These are phyloP conservation scores for Premnoplex brunnescens DNA, from an alignment of 2,797 vertebrate species.

Conservation along the genomic window DNA sequence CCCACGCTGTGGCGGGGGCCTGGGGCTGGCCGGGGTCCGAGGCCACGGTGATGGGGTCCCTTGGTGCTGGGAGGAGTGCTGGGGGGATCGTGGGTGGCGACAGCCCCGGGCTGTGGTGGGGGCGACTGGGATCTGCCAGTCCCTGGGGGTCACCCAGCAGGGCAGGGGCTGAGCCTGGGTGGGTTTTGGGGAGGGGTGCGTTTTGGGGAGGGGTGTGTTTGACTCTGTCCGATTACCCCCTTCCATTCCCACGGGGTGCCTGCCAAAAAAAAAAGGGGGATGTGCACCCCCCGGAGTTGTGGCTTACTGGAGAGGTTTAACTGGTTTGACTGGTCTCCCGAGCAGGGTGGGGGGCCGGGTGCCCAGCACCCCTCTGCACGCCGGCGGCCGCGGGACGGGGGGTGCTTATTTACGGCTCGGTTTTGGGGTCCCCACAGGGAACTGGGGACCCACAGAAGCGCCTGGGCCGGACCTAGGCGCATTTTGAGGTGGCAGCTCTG, in stretches of 20 bases:
- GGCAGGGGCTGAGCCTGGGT: not conserved
- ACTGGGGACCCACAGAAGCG: rapidly evolving
- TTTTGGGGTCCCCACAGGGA: not conserved
- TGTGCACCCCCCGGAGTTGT: no score
- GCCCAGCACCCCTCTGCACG: not conserved
- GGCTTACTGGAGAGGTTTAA: not conserved
- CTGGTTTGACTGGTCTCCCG: slow-evolving; percentile 13
- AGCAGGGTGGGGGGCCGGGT: not conserved
- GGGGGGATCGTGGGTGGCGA: no score
- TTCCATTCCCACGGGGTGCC: not conserved
- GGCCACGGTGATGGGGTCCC: not conserved
- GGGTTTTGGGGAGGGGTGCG: rapidly evolving
- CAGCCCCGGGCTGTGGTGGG: not conserved
- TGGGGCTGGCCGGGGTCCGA: not conserved
- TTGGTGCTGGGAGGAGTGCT: rapidly evolving
- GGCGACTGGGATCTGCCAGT: rapidly evolving
- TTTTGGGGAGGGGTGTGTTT: not conserved
- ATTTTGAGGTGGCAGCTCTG: not conserved
- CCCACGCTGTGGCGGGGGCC: not conserved
- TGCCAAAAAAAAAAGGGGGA: not conserved
- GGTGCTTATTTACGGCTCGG: rapidly evolving
- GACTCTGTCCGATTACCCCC: rapidly evolving
- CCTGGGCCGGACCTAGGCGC: not conserved
- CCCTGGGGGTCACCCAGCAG: not conserved
- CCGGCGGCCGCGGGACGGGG: rapidly evolving